Percentiles rank a stretch among this genome's conserved stretches.
Evolutionary conservation across 2,797 vertebrate species (phyloP).

Genomic region (Diglossa cyanea): DNA sequence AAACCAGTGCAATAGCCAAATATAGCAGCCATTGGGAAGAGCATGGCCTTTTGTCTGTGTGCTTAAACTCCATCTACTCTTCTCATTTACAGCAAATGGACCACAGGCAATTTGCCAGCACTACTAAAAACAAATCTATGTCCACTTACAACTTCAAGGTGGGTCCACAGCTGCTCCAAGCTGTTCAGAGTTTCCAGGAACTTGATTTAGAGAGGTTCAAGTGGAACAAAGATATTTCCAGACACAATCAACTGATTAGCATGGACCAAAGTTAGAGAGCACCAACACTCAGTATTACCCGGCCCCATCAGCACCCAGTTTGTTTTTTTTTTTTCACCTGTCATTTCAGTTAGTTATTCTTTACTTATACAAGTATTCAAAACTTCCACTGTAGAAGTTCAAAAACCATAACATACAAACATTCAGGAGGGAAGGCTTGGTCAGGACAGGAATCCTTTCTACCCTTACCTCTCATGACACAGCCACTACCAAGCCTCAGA

Average conservation of each 20-base stretch:
- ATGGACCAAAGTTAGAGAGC: not conserved
- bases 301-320: not conserved
- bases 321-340: not conserved
- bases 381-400: not conserved
- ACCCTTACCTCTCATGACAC: not conserved
- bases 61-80: not conserved
- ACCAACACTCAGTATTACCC: not conserved
- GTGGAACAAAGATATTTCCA: not conserved
- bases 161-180: not conserved
- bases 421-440: not conserved
- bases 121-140: not conserved
- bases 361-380: not conserved
- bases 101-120: fast-evolving
- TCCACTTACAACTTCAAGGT: not conserved
- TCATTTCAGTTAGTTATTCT: not conserved
- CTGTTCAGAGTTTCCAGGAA: not conserved
- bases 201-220: not conserved
- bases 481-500: not conserved
- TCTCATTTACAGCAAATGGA: not conserved
- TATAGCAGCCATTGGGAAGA: not conserved
- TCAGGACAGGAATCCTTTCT: not conserved
- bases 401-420: not conserved
- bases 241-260: not conserved
- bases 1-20: not conserved
- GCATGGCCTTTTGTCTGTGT: not conserved